These are phyloP conservation scores for Neoascia interrupta DNA, from an alignment of 2,888 invertebrate species.

Conservation along the genomic window DNA sequence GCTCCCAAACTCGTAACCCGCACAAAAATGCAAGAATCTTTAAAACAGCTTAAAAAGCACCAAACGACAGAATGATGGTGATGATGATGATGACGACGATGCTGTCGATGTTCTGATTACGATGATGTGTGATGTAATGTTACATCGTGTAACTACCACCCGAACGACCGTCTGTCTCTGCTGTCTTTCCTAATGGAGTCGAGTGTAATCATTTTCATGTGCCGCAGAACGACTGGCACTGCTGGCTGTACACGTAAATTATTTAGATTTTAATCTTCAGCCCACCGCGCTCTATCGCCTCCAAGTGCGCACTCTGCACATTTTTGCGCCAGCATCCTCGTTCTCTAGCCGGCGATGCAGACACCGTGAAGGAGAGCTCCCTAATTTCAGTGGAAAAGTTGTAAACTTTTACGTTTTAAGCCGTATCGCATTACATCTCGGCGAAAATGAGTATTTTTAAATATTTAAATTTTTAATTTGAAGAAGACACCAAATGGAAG, in stretches of 20 bases:
- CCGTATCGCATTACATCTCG: too few relatives aligned
- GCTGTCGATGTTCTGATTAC: conserved; percentile 7
- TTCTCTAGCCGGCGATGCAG: too few relatives aligned
- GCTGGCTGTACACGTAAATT: conserved; percentile 33
- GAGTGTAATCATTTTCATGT: conserved; percentile 40
- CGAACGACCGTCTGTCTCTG: too few relatives aligned
- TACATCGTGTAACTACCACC: background rate
- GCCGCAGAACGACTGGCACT: background rate
- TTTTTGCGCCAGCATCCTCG: too few relatives aligned
- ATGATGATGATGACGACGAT: conserved; percentile 15
- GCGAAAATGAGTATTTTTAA: too few relatives aligned
- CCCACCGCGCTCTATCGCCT: background rate
- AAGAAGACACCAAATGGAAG: conserved; percentile 5
- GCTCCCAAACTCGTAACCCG: too few relatives aligned
- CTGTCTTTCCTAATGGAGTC: conserved; percentile 53
- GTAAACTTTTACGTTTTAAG: too few relatives aligned
- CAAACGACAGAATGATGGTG: conserved; percentile 25
- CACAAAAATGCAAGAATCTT: too few relatives aligned
- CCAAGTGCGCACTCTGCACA: background rate
- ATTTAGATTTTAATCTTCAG: conserved; percentile 62
- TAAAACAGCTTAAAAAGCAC: too few relatives aligned
- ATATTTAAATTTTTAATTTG: too few relatives aligned
- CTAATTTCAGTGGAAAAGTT: too few relatives aligned
- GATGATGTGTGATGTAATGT: conserved; percentile 12
- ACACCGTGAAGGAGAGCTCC: too few relatives aligned